Conservation (phyloP, 2,888 invertebrate genomes). For the Chydorus sphaericus region DNA sequence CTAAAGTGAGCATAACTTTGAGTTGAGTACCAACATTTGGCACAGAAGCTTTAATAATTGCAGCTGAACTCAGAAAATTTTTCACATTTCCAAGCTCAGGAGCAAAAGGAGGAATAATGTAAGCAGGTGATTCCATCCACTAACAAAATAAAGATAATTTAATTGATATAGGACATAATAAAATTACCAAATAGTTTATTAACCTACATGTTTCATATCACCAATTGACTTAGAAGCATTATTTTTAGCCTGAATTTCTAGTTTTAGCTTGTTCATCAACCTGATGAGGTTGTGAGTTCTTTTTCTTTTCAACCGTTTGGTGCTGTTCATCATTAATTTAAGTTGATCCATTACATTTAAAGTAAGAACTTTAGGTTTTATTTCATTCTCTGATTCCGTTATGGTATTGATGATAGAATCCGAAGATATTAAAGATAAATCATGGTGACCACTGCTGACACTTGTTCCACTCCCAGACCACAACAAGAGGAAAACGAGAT, state of each 20-base stretch:
- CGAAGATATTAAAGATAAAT: too few relatives aligned
- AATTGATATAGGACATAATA: too few relatives aligned
- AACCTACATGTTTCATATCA: too few relatives aligned
- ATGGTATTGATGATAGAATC: too few relatives aligned
- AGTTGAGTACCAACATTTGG: slow-evolving; percentile 77
- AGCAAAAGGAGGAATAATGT: not conserved
- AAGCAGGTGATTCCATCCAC: slow-evolving; percentile 1
- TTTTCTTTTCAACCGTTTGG: too few relatives aligned
- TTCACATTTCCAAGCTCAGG: not conserved
- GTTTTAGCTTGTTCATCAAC: too few relatives aligned
- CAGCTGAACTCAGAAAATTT: not conserved
- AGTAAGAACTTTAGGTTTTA: not conserved
- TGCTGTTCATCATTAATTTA: too few relatives aligned
- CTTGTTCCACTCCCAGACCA: not conserved
- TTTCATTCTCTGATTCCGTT: too few relatives aligned
- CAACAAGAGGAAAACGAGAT: not conserved
- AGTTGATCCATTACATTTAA: not conserved
- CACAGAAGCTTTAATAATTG: slow-evolving; percentile 44
- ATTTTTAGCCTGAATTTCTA: too few relatives aligned
- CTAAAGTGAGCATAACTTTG: slow-evolving; percentile 61
- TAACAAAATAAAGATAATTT: not conserved
- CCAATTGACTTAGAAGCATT: too few relatives aligned
- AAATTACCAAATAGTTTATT: not conserved
- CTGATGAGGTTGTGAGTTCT: too few relatives aligned
- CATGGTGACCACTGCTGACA: not conserved